phyloP scores from a whole-genome alignment of 2,113 vertebrate species.

The Leucoraja erinaceus region DNA sequence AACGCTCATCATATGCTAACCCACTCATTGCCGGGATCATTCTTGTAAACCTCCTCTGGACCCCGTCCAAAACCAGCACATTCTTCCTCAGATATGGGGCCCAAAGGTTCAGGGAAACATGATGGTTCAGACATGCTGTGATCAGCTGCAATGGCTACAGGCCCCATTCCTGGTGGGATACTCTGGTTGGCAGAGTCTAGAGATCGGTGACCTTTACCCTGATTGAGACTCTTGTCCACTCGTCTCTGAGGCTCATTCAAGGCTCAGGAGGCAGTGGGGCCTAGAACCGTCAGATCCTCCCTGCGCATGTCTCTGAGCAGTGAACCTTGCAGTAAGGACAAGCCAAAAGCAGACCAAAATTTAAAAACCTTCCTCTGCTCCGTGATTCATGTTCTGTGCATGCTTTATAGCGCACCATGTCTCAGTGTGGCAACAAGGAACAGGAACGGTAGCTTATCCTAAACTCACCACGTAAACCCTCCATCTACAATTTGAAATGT shows the following conservation, averaged over 20 bases:
- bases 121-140: not conserved
- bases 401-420: not conserved
- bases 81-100: no score
- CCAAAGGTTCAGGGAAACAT: not conserved
- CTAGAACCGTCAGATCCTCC: not conserved
- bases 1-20: no score
- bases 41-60: no score
- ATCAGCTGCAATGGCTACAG: not conserved
- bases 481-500: not conserved
- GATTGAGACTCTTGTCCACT: not conserved
- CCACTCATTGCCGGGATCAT: no score
- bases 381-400: not conserved
- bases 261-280: not conserved
- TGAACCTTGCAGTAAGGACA: not conserved
- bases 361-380: not conserved
- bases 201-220: not conserved
- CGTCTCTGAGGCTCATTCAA: not conserved
- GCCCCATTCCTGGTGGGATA: not conserved
- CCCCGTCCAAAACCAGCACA: no score
- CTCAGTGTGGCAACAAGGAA: not conserved
- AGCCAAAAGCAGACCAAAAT: not conserved
- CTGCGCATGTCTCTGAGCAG: not conserved
- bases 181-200: not conserved
- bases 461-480: not conserved
- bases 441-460: no score